Evolutionary conservation across 1,140 invertebrate species (phyloP).

Genomic region (Tetragonula clypearis): DNA sequence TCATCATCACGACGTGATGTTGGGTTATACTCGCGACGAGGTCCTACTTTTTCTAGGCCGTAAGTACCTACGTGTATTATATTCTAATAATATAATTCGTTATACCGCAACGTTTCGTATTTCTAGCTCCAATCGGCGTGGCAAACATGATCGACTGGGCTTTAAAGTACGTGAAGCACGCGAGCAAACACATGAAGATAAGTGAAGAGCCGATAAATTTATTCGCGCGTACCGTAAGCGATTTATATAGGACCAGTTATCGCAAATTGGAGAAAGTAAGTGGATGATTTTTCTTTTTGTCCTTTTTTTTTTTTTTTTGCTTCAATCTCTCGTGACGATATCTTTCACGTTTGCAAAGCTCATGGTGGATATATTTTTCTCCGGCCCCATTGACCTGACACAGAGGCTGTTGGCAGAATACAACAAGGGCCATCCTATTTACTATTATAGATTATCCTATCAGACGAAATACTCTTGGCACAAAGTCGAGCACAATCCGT

Average conservation of each 20-base stretch:
- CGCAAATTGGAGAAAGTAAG: neutral
- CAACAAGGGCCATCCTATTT: conserved; percentile 30
- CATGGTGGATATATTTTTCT: conserved; percentile 27
- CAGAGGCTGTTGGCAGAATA: conserved; percentile 29
- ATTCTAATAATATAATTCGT: neutral
- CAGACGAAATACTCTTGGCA: conserved; percentile 50
- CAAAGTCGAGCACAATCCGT: conserved; percentile 7
- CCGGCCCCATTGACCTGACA: conserved; percentile 48
- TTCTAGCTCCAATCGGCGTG: neutral
- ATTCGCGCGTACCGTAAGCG: rapidly evolving
- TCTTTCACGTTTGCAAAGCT: conserved; percentile 28
- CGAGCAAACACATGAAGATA: rapidly evolving
- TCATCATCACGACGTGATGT: conserved; percentile 82
- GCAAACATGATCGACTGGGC: neutral
- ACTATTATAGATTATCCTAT: conserved; percentile 60
- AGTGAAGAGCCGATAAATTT: rapidly evolving
- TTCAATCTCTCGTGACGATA: no score
- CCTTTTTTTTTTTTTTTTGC: no score
- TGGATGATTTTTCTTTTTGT: neutral
- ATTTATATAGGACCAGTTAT: neutral
- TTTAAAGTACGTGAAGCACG: neutral
- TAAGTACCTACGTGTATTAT: conserved; percentile 51
- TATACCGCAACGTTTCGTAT: neutral
- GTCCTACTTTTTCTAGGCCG: conserved; percentile 82
- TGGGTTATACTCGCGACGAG: conserved; percentile 83